Base-by-base conservation (phyloP, 2,888 invertebrate species). In the Hemistola chrysoprasaria region DNA sequence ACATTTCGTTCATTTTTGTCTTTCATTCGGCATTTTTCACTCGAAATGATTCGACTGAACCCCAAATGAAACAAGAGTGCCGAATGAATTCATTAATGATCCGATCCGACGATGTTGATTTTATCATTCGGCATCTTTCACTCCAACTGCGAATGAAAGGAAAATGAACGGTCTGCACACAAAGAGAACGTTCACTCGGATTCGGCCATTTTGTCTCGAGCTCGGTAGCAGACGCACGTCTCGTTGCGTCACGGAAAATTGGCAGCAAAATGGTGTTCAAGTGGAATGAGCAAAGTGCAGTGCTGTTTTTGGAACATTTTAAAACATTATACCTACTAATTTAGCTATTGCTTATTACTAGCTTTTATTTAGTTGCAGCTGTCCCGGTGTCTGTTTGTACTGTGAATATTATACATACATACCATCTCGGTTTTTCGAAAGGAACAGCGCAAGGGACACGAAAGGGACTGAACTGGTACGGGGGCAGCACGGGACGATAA, bases 21-120 rank as follows among this genome's bases (percentile, higher is more conserved):
- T 44, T 45, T 42, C 42, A 49, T 39, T 45, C 23, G 23, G 40
- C 6, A 33, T 22, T 8, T 33, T 40, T 40, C 33, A 40, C 24
- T 47, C 34, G 24, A 41, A 43, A 25, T 47, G 36, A 49, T 3
- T 20, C 10, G 22, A 23, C 32, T 32, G 27, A 39, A 47, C 38
- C 27, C 36, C 30, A 43, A 53, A 39, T 56, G 44, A 53, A 53
- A 50, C 41, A 39, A 22, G 11, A 47, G 42, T 50, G 40, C 39
- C 38, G 47, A 53, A 47, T 53, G 49, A 50, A 53, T 51, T 51
- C 39, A 50, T 49, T 42, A 56, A 11, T 53, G 46, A 56, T 50
- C 28, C 49, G 41, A 49, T 53, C 49, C 47, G 33, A 49, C 40
- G 6, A 20, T 47, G 39, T 45, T 42, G 40, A 43, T 41, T 27